Evolutionary conservation across 2,113 vertebrate genomes (phyloP), one percentile per base, ranked within the genome.

Genomic region (Notothenia coriiceps): DNA sequence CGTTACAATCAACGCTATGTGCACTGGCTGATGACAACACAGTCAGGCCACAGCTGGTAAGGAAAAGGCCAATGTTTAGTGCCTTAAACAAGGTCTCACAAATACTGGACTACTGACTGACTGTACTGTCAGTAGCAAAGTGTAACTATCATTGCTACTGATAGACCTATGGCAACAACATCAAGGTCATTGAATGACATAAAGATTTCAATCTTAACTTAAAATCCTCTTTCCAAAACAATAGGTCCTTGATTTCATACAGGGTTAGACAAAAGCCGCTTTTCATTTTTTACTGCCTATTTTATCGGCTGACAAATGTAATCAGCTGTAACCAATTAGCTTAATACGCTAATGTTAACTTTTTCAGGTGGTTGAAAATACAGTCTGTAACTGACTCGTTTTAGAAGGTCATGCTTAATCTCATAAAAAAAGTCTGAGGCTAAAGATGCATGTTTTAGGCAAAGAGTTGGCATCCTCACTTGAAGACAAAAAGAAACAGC

Each of bases 31-130:
- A 73, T 40, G 70, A 81, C 80, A 73, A 76, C 52, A 72, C 3
- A 50, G 59, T 68, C 49, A 63, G 56, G 65, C 43, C 18, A 25
- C 56, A 81, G 70, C 79, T 51, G 35, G 44, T 20, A 83, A 40
- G 61, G 73, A 84, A 80, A 83, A 80, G 67, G 60, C 76, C 70
- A 65, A 12, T 35, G 60, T 77, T 51, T 66, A 11, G 20, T 1
- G 8, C 7, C 56, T 35, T 49, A 62, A 63, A 72, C 79, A 59
- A 47, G 8, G 51, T 33, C 6, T 2, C 29, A 61, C 13, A 71
- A 63, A 67, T 11, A 56, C 17, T 46, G 11, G 5, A 50, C 43
- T 29, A n/a, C 29, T 64, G 49, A 60, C 60, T 66, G 15, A 5
- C n/a, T 66, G 8, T n/a, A 46, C 13, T 52, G 50, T 33, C 29